phyloP scores from a whole-genome alignment of 1,140 invertebrate genomes.

The Macrotrachela quadricornifera region DNA sequence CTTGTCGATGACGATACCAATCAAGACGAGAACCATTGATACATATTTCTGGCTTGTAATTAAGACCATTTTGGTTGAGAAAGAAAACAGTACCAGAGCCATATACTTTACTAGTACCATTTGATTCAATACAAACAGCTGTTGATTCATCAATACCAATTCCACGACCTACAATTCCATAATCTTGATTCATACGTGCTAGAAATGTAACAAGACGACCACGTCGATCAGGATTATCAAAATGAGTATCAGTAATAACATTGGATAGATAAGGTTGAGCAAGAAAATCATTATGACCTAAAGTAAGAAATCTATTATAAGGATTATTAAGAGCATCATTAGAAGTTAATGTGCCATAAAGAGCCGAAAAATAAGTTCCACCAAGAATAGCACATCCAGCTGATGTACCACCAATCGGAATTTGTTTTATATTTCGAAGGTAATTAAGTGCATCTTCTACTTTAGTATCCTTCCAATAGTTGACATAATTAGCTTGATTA shows the following conservation, averaged over 20 bases:
- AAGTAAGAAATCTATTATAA: neutral
- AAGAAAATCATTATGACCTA: neutral
- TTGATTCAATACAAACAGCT: slow-evolving; percentile 6
- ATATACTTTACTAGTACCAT: slow-evolving; percentile 1
- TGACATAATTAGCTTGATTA: slow-evolving; percentile 1
- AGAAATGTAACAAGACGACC: slow-evolving; percentile 5
- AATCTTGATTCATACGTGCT: neutral
- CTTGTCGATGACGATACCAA: neutral
- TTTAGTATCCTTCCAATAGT: neutral
- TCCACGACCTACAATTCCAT: neutral
- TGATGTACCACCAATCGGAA: slow-evolving; percentile 1
- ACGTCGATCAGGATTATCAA: neutral
- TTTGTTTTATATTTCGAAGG: neutral
- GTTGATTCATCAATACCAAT: slow-evolving; percentile 8
- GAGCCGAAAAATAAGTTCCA: neutral
- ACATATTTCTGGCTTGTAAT: neutral
- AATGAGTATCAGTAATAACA: slow-evolving; percentile 6
- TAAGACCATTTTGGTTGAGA: neutral
- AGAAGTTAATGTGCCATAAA: neutral
- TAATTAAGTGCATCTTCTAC: slow-evolving; percentile 4
- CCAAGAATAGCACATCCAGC: slow-evolving; percentile 8
- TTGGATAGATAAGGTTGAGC: neutral
- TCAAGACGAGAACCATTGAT: neutral
- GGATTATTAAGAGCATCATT: slow-evolving; percentile 2
- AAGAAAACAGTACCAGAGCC: slow-evolving; percentile 1